Percentiles rank a stretch among this genome's conserved stretches.
Evolutionary conservation across 2,888 invertebrate species (phyloP).

Genomic region (Mechanitis messenoides): DNA sequence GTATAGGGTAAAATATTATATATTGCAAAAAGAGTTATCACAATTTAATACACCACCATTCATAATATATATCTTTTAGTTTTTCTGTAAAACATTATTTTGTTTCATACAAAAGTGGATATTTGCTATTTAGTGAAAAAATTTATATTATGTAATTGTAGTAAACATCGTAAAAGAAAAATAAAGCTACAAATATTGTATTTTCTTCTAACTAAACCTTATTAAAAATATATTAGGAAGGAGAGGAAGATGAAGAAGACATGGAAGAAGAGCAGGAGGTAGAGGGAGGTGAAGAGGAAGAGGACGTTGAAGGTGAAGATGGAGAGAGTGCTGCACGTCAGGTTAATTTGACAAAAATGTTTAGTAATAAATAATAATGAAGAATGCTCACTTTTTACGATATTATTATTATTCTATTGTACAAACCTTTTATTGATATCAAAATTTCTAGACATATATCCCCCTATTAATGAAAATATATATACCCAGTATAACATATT

Average conservation of each 20-base stretch:
- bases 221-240: slow-evolving; percentile 56
- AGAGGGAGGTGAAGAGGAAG: slow-evolving; percentile 59
- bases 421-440: too few relatives aligned
- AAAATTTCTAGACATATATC: too few relatives aligned
- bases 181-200: not conserved
- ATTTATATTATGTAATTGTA: too few relatives aligned
- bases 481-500: too few relatives aligned
- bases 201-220: not conserved
- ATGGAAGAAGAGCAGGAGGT: slow-evolving; percentile 73
- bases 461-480: too few relatives aligned
- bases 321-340: slow-evolving; percentile 50
- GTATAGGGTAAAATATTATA: slow-evolving; percentile 55
- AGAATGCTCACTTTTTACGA: too few relatives aligned
- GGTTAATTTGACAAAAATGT: slow-evolving; percentile 33
- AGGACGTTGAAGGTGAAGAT: slow-evolving; percentile 62
- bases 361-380: too few relatives aligned
- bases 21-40: not conserved
- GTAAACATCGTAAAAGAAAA: too few relatives aligned
- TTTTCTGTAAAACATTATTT: too few relatives aligned
- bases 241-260: slow-evolving; percentile 72
- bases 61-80: not conserved
- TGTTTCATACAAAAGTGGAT: too few relatives aligned
- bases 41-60: not conserved
- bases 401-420: too few relatives aligned
- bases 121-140: too few relatives aligned